These are phyloP conservation scores for Drosophila longiperda DNA, from an alignment of 2,888 invertebrate genomes.

Conservation along the genomic window DNA sequence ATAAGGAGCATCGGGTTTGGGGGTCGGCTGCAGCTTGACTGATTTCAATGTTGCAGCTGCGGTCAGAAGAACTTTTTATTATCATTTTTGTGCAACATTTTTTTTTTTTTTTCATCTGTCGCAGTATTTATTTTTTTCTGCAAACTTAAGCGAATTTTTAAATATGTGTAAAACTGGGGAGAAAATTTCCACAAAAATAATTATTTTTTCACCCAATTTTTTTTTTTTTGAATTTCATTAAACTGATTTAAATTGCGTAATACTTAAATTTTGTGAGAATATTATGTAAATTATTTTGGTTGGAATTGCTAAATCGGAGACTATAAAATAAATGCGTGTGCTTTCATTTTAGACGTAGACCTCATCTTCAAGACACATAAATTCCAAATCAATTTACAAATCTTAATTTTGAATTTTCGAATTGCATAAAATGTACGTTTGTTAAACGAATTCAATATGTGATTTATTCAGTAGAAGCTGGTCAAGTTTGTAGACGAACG, in stretches of 20 bases:
- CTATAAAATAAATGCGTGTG: background rate
- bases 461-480: background rate
- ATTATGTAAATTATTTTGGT: background rate
- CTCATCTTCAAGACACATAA: background rate
- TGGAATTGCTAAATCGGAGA: background rate
- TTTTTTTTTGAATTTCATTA: background rate
- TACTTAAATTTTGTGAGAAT: background rate
- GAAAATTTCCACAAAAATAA: background rate
- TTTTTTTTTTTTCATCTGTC: conserved; percentile 39
- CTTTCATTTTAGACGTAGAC: background rate
- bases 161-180: background rate
- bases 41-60: conserved; percentile 50
- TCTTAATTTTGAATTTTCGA: background rate
- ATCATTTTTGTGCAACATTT: background rate
- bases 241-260: background rate
- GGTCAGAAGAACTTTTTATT: conserved; percentile 11
- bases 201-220: background rate
- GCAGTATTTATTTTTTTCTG: conserved; percentile 18
- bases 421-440: background rate
- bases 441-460: background rate
- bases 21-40: conserved; percentile 39
- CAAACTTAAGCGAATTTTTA: conserved; percentile 6
- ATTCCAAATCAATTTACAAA: background rate
- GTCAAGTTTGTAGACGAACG: background rate
- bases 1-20: conserved; percentile 1